Percentiles rank a stretch among this genome's conserved stretches.
These are phyloP conservation scores for Danio aesculapii DNA, from an alignment of 2,797 vertebrate genomes.

Conservation along the genomic window DNA sequence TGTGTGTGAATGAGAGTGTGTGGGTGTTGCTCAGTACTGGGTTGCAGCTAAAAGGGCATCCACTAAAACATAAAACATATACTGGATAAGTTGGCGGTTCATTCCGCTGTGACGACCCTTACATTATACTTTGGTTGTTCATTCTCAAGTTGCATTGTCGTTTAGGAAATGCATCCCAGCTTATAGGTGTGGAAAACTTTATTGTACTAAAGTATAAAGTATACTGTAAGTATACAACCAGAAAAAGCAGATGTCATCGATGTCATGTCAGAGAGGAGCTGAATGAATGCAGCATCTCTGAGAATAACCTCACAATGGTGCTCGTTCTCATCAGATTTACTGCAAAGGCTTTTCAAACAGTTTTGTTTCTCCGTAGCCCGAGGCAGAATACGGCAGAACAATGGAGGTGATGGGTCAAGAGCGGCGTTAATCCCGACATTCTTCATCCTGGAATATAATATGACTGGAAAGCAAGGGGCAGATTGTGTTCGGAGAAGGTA, in stretches of 20 bases:
- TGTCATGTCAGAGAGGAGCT: constrained; percentile 69
- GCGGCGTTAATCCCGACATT: constrained; percentile 40
- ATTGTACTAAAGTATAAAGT: background rate
- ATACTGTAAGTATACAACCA: constrained; percentile 53
- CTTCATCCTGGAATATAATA: constrained; percentile 46
- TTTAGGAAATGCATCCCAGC: too few relatives aligned
- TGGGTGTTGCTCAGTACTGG: too few relatives aligned
- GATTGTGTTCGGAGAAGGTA: background rate
- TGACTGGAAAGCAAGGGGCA: constrained; percentile 15
- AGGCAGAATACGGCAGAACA: constrained; percentile 38
- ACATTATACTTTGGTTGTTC: too few relatives aligned
- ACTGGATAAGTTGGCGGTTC: too few relatives aligned
- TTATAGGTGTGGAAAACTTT: too few relatives aligned
- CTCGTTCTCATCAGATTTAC: constrained; percentile 69
- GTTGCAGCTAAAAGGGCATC: too few relatives aligned
- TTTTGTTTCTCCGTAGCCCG: constrained; percentile 38
- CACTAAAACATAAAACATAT: too few relatives aligned
- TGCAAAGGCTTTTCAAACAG: constrained; percentile 49
- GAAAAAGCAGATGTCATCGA: constrained; percentile 77
- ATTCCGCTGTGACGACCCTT: too few relatives aligned
- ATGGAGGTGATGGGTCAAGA: constrained; percentile 45
- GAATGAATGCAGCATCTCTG: constrained; percentile 65
- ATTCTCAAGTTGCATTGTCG: too few relatives aligned
- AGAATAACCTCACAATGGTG: constrained; percentile 63
- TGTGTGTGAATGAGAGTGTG: too few relatives aligned